Percentiles rank a stretch among this genome's conserved stretches.
Conservation (phyloP, 2,888 invertebrate genomes). For the Pollenia angustigena region DNA sequence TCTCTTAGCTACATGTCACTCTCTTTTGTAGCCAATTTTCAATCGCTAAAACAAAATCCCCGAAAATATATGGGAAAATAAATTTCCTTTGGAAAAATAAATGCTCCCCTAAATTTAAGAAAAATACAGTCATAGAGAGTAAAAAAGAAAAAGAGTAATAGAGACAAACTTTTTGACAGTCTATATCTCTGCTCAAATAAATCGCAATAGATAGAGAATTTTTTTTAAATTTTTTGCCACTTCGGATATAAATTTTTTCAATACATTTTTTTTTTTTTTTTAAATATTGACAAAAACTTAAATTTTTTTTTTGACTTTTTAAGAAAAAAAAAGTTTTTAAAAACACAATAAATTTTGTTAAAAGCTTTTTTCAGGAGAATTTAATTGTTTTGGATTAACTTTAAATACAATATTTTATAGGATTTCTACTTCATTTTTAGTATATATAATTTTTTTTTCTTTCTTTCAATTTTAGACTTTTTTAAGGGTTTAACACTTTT, state of each 20-base stretch:
- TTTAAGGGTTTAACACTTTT: conserved; percentile 51
- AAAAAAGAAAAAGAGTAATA: neutral
- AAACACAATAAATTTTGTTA: conserved; percentile 3
- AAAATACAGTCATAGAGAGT: conserved; percentile 35
- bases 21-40: conserved; percentile 27
- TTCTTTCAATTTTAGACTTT: conserved; percentile 30
- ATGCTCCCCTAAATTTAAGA: conserved; percentile 50
- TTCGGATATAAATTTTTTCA: conserved; percentile 67
- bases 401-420: conserved; percentile 42
- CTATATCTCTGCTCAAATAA: conserved; percentile 75
- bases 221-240: conserved; percentile 74
- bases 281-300: conserved; percentile 60
- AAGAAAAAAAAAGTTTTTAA: conserved; percentile 30
- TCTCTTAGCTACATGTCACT: neutral
- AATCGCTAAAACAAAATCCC: conserved; percentile 33
- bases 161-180: conserved; percentile 51
- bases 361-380: neutral
- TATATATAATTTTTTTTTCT: conserved; percentile 27
- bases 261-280: conserved; percentile 48
- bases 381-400: neutral
- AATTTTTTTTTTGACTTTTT: conserved; percentile 1
- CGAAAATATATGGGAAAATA: conserved; percentile 46
- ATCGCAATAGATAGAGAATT: conserved; percentile 83
- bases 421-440: neutral
- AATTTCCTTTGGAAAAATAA: conserved; percentile 53